Conservation (phyloP, 1,140 invertebrate genomes). For the Pseudomyrmex dendroicus region DNA sequence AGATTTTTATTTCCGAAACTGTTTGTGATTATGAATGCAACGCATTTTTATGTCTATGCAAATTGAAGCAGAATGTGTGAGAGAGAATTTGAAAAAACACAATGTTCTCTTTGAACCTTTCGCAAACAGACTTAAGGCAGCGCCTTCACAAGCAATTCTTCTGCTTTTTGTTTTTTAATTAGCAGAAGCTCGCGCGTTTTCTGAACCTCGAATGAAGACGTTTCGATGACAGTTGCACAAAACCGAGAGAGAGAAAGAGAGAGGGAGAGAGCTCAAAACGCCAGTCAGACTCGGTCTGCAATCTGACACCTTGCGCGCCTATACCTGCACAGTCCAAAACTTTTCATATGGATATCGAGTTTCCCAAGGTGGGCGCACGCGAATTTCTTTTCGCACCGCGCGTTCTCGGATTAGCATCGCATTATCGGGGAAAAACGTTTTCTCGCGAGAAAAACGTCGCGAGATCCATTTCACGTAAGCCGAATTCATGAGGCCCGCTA, state of each 20-base stretch:
- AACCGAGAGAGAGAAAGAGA: not conserved
- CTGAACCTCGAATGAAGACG: not conserved
- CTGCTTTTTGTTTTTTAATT: slow-evolving; percentile 9
- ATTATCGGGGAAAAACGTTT: slow-evolving; percentile 61
- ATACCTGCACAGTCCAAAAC: not conserved
- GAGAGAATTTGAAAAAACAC: not conserved
- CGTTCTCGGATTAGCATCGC: slow-evolving; percentile 74
- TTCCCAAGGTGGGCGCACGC: slow-evolving; percentile 40
- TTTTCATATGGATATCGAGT: not conserved
- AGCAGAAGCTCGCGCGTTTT: not conserved
- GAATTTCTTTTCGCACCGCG: slow-evolving; percentile 57
- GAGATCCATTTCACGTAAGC: slow-evolving; percentile 85
- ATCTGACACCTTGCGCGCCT: slow-evolving; percentile 35
- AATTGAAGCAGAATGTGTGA: not conserved
- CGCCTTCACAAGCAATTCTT: too few species aligned
- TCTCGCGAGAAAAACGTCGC: slow-evolving; percentile 58
- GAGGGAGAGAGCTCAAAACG: slow-evolving; percentile 8
- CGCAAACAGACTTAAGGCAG: too few species aligned
- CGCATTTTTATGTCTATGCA: not conserved
- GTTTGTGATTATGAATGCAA: not conserved
- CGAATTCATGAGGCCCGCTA: slow-evolving; percentile 82
- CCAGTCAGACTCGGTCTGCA: slow-evolving; percentile 32
- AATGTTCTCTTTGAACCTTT: too few species aligned
- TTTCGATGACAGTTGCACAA: slow-evolving; percentile 39
- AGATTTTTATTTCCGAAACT: not conserved